phyloP scores from a whole-genome alignment of 2,797 vertebrate genomes.

The Antennarius maculatus region DNA sequence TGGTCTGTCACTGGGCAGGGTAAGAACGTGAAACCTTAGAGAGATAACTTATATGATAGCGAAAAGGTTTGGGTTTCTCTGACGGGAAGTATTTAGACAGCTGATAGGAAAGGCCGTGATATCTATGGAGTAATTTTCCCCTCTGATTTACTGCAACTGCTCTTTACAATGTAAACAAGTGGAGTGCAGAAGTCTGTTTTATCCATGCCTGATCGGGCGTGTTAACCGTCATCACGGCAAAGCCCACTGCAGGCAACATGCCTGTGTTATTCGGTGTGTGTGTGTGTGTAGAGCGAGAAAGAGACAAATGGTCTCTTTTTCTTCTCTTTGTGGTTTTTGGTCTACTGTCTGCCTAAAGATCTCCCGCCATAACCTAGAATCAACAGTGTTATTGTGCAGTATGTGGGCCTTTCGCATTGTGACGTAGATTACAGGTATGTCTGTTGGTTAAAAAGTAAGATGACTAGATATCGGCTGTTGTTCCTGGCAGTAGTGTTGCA shows the following conservation, averaged over 20 bases:
- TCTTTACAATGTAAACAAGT: conserved; percentile 28
- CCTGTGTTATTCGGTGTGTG: not conserved
- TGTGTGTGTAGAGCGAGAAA: not conserved
- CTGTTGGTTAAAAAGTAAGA: conserved; percentile 9
- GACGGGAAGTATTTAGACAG: conserved; percentile 47
- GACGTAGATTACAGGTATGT: not conserved
- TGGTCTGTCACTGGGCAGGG: conserved; percentile 11
- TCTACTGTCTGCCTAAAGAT: not conserved
- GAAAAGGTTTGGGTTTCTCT: conserved; percentile 48
- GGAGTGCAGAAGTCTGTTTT: conserved; percentile 10
- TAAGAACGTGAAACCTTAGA: conserved; percentile 27
- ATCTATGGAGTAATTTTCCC: conserved; percentile 26
- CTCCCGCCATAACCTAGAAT: too few relatives aligned
- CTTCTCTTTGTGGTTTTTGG: not conserved
- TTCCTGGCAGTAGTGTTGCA: conserved; percentile 6
- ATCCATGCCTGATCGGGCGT: conserved; percentile 1
- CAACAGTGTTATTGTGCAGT: not conserved
- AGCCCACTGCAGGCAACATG: not conserved
- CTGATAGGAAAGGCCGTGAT: conserved; percentile 49
- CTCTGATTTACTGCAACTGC: conserved; percentile 41
- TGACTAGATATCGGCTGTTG: not conserved
- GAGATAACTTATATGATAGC: conserved; percentile 17
- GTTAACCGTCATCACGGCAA: conserved; percentile 3
- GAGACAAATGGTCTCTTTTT: not conserved
- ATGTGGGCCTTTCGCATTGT: too few relatives aligned